phyloP scores from a whole-genome alignment of 1,140 invertebrate species.

The Globodera rostochiensis region DNA sequence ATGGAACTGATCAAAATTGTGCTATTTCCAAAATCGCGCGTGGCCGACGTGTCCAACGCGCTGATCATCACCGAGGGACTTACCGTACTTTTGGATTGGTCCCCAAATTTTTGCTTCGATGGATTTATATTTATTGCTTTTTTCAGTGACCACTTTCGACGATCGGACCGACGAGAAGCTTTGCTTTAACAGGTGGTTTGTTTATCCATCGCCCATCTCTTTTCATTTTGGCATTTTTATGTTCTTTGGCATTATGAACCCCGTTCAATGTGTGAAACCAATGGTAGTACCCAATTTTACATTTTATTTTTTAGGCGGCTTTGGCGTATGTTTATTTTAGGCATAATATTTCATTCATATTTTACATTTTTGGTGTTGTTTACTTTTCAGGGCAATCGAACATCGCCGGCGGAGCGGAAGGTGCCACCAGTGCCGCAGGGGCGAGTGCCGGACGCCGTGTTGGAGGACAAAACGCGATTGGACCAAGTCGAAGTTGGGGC shows the following conservation, averaged over 20 bases:
- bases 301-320: slow-evolving; percentile 12
- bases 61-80: slow-evolving; percentile 45
- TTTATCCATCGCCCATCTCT: too few relatives aligned
- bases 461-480: slow-evolving; percentile 24
- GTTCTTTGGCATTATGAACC: too few relatives aligned
- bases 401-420: slow-evolving; percentile 24
- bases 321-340: slow-evolving; percentile 9
- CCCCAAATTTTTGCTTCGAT: too few relatives aligned
- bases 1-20: too few relatives aligned
- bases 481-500: slow-evolving; percentile 25
- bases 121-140: background rate
- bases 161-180: slow-evolving; percentile 30
- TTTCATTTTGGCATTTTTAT: too few relatives aligned
- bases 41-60: too few relatives aligned
- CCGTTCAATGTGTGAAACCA: too few relatives aligned
- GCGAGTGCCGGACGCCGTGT: slow-evolving; percentile 33
- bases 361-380: background rate
- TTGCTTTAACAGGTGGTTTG: background rate
- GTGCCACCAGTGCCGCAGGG: slow-evolving; percentile 32
- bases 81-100: too few relatives aligned
- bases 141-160: slow-evolving; percentile 37
- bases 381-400: slow-evolving; percentile 22
- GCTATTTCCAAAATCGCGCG: too few relatives aligned
- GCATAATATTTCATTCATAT: background rate
- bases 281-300: too few relatives aligned